phyloP scores from a whole-genome alignment of 2,113 vertebrate species.

The Geothlypis trichas region DNA sequence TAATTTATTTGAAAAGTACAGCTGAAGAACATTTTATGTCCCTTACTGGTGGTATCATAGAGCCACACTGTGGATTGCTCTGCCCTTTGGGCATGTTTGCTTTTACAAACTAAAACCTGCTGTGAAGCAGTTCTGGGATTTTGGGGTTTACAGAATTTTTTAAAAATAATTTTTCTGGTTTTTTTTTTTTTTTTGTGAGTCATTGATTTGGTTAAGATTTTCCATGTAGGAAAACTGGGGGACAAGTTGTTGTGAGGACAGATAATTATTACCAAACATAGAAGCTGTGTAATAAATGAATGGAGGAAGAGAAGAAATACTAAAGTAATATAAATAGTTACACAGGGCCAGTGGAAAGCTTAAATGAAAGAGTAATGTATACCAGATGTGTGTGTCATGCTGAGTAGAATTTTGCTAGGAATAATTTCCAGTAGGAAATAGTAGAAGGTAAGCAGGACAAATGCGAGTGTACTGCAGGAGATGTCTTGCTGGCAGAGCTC shows the following conservation, averaged over 20 bases:
- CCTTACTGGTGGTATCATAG: neutral
- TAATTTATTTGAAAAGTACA: neutral
- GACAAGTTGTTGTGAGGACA: neutral
- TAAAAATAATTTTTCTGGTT: neutral
- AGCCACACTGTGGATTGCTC: neutral
- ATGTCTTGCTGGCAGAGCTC: neutral
- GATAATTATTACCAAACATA: neutral
- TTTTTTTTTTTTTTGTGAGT: neutral
- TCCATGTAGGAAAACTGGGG: neutral
- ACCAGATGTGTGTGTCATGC: neutral
- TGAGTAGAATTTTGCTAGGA: neutral
- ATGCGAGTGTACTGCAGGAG: neutral
- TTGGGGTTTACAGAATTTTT: neutral
- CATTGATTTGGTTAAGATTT: neutral
- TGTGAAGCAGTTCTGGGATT: neutral
- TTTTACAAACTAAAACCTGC: neutral
- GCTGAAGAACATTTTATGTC: neutral
- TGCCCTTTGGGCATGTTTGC: neutral
- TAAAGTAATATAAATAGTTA: neutral
- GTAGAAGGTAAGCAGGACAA: neutral
- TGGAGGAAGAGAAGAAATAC: neutral
- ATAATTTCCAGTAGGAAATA: neutral
- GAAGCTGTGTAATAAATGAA: neutral
- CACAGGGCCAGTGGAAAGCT: neutral
- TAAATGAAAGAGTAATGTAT: neutral